Evolutionary conservation across 2,113 vertebrate genomes (phyloP).

Genomic region (Oplegnathus fasciatus): DNA sequence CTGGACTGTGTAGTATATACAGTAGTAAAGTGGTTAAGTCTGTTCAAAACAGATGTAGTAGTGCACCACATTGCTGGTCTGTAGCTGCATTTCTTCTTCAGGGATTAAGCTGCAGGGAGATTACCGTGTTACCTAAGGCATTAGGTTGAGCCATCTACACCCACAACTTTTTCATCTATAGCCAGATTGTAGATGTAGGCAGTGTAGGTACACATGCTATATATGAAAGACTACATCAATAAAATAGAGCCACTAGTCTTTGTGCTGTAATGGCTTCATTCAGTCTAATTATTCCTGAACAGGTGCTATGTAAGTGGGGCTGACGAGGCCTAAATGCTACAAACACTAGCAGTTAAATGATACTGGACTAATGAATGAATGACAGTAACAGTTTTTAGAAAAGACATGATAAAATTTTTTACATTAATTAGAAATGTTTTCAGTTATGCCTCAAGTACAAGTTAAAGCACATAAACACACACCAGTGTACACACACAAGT

Average conservation of each 20-base stretch:
- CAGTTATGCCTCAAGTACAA: not conserved
- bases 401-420: not conserved
- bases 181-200: not conserved
- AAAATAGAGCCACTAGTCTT: not conserved
- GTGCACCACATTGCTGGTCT: not conserved
- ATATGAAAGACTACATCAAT: not conserved
- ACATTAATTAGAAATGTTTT: not conserved
- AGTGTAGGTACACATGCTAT: not conserved
- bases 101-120: conserved; percentile 65
- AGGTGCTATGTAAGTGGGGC: not conserved
- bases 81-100: conserved; percentile 15
- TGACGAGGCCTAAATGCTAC: not conserved
- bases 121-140: conserved; percentile 71
- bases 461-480: not conserved
- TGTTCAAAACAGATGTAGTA: not conserved
- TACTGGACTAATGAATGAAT: not conserved
- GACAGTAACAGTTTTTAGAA: not conserved
- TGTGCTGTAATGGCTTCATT: not conserved
- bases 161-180: conserved; percentile 23
- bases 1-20: not conserved
- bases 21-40: not conserved
- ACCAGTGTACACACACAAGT: not conserved
- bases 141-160: conserved; percentile 45
- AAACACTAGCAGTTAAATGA: not conserved
- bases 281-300: not conserved